These are phyloP conservation scores for Clarias laeviceps DNA, from an alignment of 2,797 vertebrate species.

Conservation along the genomic window DNA sequence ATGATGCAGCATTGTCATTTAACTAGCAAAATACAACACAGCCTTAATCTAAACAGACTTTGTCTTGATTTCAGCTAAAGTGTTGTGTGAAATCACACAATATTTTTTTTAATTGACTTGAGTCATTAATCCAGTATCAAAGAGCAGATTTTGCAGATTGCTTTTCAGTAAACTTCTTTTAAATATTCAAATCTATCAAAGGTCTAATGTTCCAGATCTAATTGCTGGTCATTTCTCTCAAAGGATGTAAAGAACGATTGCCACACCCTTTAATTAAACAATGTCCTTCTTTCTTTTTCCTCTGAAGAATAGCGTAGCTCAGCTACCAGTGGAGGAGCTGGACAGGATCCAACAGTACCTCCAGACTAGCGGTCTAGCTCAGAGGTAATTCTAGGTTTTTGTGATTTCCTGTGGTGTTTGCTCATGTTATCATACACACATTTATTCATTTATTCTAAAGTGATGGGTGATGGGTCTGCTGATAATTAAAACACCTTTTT, in stretches of 20 bases:
- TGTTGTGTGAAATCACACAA: background rate
- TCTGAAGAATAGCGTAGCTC: constrained; percentile 87
- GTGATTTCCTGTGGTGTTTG: background rate
- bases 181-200: background rate
- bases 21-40: background rate
- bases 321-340: constrained; percentile 91
- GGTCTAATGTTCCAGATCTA: background rate
- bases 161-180: background rate
- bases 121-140: background rate
- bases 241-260: background rate
- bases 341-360: constrained; percentile 93
- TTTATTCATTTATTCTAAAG: background rate
- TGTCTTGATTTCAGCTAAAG: background rate
- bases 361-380: constrained; percentile 88
- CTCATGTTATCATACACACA: too few species aligned
- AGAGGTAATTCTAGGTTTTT: constrained; percentile 77
- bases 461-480: background rate
- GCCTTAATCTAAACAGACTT: background rate
- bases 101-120: background rate
- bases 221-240: background rate
- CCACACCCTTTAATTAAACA: background rate
- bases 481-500: background rate
- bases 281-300: constrained; percentile 10
- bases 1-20: background rate
- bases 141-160: background rate